Conservation (phyloP, 2,113 vertebrate species). For the Peucedramus taeniatus region DNA sequence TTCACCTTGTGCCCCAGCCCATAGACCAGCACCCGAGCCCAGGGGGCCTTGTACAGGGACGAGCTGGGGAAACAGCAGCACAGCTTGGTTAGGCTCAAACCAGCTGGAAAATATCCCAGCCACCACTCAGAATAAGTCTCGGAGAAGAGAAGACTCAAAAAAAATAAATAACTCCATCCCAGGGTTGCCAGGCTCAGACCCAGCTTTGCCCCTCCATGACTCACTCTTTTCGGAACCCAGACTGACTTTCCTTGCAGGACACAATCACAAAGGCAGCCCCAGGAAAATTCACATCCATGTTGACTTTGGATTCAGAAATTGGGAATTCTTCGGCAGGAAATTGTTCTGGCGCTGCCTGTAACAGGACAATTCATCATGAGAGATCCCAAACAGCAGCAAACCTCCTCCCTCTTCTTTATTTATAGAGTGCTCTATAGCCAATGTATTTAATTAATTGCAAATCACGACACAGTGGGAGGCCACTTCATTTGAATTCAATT, state of each 20-base stretch:
- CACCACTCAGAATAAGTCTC: background rate
- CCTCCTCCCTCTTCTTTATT: background rate
- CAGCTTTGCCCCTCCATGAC: conserved; percentile 2
- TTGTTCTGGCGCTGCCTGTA: conserved; percentile 91
- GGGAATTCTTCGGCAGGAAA: conserved; percentile 96
- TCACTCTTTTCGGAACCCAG: conserved; percentile 97
- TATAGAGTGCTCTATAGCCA: background rate
- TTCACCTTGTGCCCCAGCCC: conserved; percentile 94
- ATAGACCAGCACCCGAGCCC: conserved; percentile 92
- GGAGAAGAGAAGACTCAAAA: background rate
- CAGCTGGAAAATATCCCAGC: background rate
- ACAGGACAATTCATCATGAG: background rate
- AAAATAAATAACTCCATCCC: background rate
- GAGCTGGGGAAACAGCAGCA: conserved; percentile 73
- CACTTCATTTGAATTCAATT: background rate
- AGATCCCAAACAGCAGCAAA: background rate
- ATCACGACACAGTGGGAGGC: background rate
- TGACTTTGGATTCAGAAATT: conserved; percentile 93
- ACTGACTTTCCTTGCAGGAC: conserved; percentile 95
- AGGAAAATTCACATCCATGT: conserved; percentile 96
- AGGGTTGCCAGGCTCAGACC: background rate
- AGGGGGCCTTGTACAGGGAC: conserved; percentile 94
- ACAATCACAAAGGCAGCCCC: conserved; percentile 93
- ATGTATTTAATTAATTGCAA: background rate
- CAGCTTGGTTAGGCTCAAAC: background rate